Conservation (phyloP, 2,113 vertebrate genomes). For the Atlantisia rogersi region DNA sequence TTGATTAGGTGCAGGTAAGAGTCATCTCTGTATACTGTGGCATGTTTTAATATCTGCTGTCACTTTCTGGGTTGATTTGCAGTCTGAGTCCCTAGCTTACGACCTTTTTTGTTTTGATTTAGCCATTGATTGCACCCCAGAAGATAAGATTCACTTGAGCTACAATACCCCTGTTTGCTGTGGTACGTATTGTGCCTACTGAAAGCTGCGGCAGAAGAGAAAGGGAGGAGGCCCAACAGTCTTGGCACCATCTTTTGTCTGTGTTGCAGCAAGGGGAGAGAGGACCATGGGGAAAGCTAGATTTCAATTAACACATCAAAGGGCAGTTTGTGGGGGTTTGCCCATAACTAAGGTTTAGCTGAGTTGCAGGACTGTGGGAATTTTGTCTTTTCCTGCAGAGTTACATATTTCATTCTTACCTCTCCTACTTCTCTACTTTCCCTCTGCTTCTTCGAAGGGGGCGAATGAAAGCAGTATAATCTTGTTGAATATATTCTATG, state of each 20-base stretch:
- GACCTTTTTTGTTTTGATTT: not conserved
- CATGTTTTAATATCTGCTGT: not conserved
- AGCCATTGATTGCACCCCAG: not conserved
- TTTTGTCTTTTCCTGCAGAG: not conserved
- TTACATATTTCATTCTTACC: not conserved
- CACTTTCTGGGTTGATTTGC: constrained; percentile 9
- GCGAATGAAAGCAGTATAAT: constrained; percentile 28
- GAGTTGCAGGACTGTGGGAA: not conserved
- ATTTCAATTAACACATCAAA: constrained; percentile 39
- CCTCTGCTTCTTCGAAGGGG: not conserved
- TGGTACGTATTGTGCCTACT: not conserved
- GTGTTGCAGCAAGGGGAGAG: not conserved
- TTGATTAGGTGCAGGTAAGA: constrained; percentile 1
- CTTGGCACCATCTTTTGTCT: constrained; percentile 10
- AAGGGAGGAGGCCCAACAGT: not conserved
- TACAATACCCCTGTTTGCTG: constrained; percentile 15
- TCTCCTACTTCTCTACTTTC: constrained; percentile 1
- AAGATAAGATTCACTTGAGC: constrained; percentile 13
- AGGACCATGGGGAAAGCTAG: not conserved
- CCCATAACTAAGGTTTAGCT: not conserved
- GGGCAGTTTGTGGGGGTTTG: not conserved
- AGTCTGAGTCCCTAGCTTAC: constrained; percentile 19
- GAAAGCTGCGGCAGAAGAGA: constrained; percentile 13
- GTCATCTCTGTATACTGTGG: not conserved
- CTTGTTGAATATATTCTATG: constrained; percentile 5